Base-by-base conservation (phyloP, 2,888 invertebrate genomes). In the Pseudococcus longispinus region DNA sequence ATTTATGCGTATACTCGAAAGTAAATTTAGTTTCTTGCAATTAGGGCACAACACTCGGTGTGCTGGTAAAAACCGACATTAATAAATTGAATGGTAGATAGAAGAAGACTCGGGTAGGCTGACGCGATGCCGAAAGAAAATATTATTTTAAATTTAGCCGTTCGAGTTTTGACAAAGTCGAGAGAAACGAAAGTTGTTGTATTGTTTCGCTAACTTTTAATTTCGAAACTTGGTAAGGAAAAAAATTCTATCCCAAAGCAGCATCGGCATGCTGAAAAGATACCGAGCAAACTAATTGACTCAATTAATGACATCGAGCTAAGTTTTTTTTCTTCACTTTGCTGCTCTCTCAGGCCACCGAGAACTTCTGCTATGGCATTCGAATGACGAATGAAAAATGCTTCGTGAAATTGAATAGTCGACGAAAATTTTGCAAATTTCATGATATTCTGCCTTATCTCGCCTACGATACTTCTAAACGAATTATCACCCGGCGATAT, bases 131-230 rank as follows among this genome's bases (percentile, higher is more conserved):
- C 42, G 42, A 80, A 29, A 29, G 42, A 80, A 80, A 80, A 80
- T 80, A 80, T 80, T 42, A 80, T 80, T 80, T 80, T 80, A 42
- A 80, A 80, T 80, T 80, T 80, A 42, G 5, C 77, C 77, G 20
- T 80, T 80, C 37, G 42, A 20, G 77, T 80, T 46, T 80, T 80
- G 77, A 42, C 42, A 80, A 80, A 80, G 77, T 80, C 77, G 20
- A 37, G 37, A 37, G 37, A 80, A 80, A 42, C 42, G 77, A 80
- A 80, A 42, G 37, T 80, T 80, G 37, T 42, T 77, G 37, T 42
- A 42, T 42, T 80, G 77, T 80, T 80, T 80, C 42, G 20, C 20
- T 42, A 80, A 80, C 77, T 80, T 80, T 80, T 80, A 42, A 80
- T 42, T 80, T 80, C 77, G 77, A 42, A 80, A 80, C 42, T 80